Percentiles rank a stretch among this genome's conserved stretches.
phyloP scores from a whole-genome alignment of 30 jellyfish, hydroid and myxozoan species.

The Nemopilema nomurai region DNA sequence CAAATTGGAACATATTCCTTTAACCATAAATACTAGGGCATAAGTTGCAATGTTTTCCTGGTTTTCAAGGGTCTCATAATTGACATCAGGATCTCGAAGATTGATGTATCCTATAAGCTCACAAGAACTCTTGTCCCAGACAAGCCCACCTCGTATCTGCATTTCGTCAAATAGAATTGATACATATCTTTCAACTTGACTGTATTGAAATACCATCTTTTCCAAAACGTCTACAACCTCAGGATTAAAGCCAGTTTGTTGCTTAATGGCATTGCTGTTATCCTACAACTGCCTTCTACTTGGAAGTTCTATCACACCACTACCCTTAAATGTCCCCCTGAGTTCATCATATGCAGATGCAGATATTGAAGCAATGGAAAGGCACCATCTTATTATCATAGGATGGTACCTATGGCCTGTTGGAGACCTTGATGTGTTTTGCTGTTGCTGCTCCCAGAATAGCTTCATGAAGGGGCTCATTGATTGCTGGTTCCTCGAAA shows the following conservation, averaged over 20 bases:
- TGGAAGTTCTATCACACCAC: slow-evolving; percentile 30
- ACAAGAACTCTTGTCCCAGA: slow-evolving; percentile 48
- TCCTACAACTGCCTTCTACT: slow-evolving; percentile 22
- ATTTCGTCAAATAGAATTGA: slow-evolving; percentile 33
- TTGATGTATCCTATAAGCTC: slow-evolving; percentile 46
- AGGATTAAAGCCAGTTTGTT: slow-evolving; percentile 37
- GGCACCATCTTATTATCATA: too few species aligned
- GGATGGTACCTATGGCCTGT: not conserved
- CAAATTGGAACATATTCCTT: slow-evolving; percentile 20
- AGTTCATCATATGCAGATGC: slow-evolving; percentile 49
- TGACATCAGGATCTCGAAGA: slow-evolving; percentile 35
- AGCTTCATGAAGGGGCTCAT: too few species aligned
- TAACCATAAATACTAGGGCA: slow-evolving; percentile 54
- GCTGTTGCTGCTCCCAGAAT: not conserved
- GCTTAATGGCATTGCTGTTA: slow-evolving; percentile 41
- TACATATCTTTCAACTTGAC: slow-evolving; percentile 1
- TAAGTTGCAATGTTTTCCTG: slow-evolving; percentile 32
- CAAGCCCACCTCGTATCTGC: slow-evolving; percentile 30
- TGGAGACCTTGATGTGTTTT: not conserved
- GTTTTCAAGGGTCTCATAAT: slow-evolving; percentile 16
- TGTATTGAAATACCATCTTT: not conserved
- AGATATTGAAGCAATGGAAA: not conserved
- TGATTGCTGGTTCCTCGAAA: too few species aligned
- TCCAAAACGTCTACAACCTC: not conserved
- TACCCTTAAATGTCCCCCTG: slow-evolving; percentile 8